phyloP scores from a whole-genome alignment of 2,113 vertebrate species.

The Rhinoptilus africanus region DNA sequence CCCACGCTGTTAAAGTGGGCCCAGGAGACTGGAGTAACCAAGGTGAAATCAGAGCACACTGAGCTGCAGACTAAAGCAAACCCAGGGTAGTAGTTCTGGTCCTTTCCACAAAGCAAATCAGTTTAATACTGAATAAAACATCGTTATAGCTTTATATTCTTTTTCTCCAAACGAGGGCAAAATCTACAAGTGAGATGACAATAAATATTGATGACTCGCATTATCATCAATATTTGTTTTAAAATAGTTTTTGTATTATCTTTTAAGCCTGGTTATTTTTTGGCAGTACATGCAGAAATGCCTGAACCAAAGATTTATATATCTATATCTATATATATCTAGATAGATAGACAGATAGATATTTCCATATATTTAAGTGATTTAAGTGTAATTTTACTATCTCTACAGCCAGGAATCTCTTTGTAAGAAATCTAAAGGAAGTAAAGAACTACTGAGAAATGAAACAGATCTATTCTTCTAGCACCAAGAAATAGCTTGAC shows the following conservation, averaged over 20 bases:
- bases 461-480: neutral
- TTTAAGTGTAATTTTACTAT: neutral
- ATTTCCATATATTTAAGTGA: neutral
- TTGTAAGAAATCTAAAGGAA: neutral
- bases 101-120: neutral
- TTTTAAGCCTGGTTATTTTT: neutral
- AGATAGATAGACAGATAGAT: too few species aligned
- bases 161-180: neutral
- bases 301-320: neutral
- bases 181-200: neutral
- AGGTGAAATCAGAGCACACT: neutral
- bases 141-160: neutral
- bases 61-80: neutral
- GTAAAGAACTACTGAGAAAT: neutral
- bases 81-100: neutral
- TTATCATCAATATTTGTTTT: neutral
- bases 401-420: neutral
- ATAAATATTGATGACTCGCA: neutral
- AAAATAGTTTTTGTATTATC: neutral
- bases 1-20: neutral
- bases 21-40: neutral
- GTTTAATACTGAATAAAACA: neutral
- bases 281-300: neutral
- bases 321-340: too few species aligned
- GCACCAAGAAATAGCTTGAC: neutral